Evolutionary conservation across 92 coral and sea anemone species (phyloP), one percentile per base, ranked within the genome.

Genomic region (Epizoanthus scotinus): DNA sequence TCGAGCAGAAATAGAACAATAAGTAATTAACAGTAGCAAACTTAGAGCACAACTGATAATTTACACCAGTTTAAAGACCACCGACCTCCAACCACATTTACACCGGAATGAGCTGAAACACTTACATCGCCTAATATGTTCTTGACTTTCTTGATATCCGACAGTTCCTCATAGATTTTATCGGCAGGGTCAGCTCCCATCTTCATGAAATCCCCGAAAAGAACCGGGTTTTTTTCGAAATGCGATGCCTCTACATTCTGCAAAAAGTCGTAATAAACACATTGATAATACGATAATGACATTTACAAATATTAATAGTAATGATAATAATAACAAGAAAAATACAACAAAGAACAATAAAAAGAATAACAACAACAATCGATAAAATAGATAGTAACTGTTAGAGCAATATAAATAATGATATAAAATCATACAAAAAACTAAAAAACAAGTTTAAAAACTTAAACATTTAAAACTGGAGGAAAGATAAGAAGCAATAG

Each of bases 121-220:
- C 99, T 86, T 86, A 95, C 99, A 82, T 95, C 99, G 54, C 77
- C 82, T 47, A 95, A 70, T 63, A 95, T 91, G 65, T 22, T 65
- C 83, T 94, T 94, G 63, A 95, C 94, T 91, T 95, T 95, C 15
- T 88, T 78, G 56, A 95, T 58, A 82, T 95, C 99, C 20, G 77
- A 85, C 73, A 95, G 67, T 47, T 95, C 99, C 59, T 95, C 99
- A 86, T 95, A 95, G 20, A 95, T 82, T 53, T 93, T 85, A 81
- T 95, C 99, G 2, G 92, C 73, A 0, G 98, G 91, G 18, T 95
- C 99, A 12, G 98, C 99, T 9, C 99, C 99, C 96, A 95, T 93
- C 86, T 95, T 95, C 98, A 95, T 95, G 81, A 91, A 95, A 77
- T 95, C 99, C n/a, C 99, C 99, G 75, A 91, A 95, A 89, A 95